A percentile compares a stretch with the other conserved stretches of the same genome.
Conservation (phyloP, 2,888 invertebrate genomes). For the Ptilodon capucinus region DNA sequence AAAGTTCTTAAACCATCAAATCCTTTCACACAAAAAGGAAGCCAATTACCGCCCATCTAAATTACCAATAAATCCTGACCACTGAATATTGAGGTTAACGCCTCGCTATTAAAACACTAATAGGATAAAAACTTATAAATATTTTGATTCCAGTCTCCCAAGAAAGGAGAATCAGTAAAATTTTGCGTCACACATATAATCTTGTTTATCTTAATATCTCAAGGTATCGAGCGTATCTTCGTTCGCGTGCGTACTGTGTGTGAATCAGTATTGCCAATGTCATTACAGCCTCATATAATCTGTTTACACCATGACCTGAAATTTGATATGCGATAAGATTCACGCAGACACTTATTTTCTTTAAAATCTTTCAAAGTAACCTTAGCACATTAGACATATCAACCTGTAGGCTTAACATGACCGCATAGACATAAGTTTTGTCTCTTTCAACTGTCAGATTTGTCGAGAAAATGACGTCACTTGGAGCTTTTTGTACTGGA, state of each 20-base stretch:
- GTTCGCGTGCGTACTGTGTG: background rate
- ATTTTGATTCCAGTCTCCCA: constrained; percentile 4
- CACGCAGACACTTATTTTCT: background rate
- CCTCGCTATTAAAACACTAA: background rate
- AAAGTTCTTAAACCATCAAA: constrained; percentile 3
- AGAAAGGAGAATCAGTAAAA: constrained; percentile 5
- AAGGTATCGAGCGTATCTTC: background rate
- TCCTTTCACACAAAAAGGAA: constrained; percentile 11
- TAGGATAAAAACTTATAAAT: constrained; percentile 8
- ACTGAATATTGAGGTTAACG: constrained; percentile 7
- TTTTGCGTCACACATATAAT: background rate
- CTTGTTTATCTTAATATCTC: constrained; percentile 16
- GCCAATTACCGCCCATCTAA: constrained; percentile 3
- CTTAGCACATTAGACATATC: too few relatives aligned
- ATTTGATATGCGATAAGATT: background rate
- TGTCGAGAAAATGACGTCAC: too few relatives aligned
- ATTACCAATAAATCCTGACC: constrained; percentile 7
- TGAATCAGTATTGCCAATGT: background rate
- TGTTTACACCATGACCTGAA: background rate
- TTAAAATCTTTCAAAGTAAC: background rate
- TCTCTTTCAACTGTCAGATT: too few relatives aligned
- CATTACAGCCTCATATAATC: background rate
- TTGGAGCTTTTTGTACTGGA: too few relatives aligned
- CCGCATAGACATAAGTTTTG: too few relatives aligned
- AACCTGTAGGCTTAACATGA: too few relatives aligned